Percentiles rank a stretch among this genome's conserved stretches.
phyloP scores from a whole-genome alignment of 2,797 vertebrate species.

The Hapalemur alaotrensis region DNA sequence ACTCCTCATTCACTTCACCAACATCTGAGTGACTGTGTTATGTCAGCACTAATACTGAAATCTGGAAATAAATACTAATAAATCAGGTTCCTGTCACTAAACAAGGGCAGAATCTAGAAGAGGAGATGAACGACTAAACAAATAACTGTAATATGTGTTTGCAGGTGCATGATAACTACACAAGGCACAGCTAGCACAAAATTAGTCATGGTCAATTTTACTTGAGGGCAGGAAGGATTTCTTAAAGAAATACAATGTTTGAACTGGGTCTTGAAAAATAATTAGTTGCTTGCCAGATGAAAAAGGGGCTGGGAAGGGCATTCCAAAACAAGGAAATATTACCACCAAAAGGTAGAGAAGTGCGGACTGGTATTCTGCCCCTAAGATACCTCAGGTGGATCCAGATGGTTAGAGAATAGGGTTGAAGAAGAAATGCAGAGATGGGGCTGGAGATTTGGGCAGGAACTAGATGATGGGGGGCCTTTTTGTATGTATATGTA shows the following conservation, averaged over 20 bases:
- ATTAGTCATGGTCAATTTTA: not conserved
- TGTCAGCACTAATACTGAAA: not conserved
- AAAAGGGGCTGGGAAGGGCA: not conserved
- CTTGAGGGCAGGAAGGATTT: not conserved
- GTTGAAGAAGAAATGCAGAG: not conserved
- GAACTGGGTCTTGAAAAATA: not conserved
- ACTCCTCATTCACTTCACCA: not conserved
- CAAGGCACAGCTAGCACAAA: not conserved
- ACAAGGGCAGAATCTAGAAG: not conserved
- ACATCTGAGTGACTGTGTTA: not conserved
- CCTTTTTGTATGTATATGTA: not conserved
- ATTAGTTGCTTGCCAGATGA: not conserved
- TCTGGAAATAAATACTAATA: slow-evolving; percentile 32
- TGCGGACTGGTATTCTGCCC: not conserved
- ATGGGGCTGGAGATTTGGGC: not conserved
- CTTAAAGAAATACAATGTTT: not conserved
- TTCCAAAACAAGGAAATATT: not conserved
- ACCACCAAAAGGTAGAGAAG: not conserved
- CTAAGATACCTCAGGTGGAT: not conserved
- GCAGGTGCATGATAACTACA: not conserved
- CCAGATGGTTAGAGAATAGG: not conserved
- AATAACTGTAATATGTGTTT: not conserved
- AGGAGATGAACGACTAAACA: not conserved
- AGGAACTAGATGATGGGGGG: not conserved
- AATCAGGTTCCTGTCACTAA: not conserved